Conservation (phyloP, 1,140 invertebrate genomes). For the Thrips palmi region DNA sequence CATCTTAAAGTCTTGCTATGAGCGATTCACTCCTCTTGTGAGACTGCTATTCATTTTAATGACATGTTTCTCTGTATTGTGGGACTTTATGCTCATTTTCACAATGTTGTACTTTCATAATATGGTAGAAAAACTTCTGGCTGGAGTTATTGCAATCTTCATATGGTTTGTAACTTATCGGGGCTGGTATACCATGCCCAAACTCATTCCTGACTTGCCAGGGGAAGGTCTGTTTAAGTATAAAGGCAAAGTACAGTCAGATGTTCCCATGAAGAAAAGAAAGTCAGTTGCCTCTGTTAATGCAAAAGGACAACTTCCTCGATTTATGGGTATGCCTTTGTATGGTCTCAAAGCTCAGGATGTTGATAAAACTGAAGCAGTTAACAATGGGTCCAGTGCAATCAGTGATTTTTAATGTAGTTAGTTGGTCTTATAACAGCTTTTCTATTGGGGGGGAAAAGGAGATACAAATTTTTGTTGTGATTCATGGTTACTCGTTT, state of each 20-base stretch:
- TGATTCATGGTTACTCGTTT: no score
- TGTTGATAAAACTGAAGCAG: background rate
- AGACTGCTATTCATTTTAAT: conserved; percentile 59
- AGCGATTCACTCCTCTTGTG: conserved; percentile 63
- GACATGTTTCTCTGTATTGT: conserved; percentile 61
- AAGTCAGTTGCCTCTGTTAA: conserved; percentile 15
- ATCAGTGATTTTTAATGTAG: no score
- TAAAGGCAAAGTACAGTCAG: conserved; percentile 29
- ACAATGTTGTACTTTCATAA: conserved; percentile 89
- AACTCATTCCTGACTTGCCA: conserved; percentile 42
- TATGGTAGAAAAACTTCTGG: conserved; percentile 86
- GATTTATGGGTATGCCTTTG: conserved; percentile 64
- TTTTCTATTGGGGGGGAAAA: no score
- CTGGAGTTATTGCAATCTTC: conserved; percentile 62
- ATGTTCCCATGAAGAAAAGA: conserved; percentile 11
- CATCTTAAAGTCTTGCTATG: conserved; percentile 49
- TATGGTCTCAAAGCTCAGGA: conserved; percentile 20
- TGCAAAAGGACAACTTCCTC: conserved; percentile 26
- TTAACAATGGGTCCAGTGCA: no score
- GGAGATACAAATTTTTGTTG: no score
- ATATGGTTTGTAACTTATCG: conserved; percentile 87
- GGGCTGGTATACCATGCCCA: conserved; percentile 49
- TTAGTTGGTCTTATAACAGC: no score
- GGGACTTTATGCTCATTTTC: conserved; percentile 86
- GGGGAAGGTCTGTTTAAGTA: conserved; percentile 68